A percentile compares a stretch with the other conserved stretches of the same genome.
Evolutionary conservation across 2,113 vertebrate genomes (phyloP).

Genomic region (Carettochelys insculpta): DNA sequence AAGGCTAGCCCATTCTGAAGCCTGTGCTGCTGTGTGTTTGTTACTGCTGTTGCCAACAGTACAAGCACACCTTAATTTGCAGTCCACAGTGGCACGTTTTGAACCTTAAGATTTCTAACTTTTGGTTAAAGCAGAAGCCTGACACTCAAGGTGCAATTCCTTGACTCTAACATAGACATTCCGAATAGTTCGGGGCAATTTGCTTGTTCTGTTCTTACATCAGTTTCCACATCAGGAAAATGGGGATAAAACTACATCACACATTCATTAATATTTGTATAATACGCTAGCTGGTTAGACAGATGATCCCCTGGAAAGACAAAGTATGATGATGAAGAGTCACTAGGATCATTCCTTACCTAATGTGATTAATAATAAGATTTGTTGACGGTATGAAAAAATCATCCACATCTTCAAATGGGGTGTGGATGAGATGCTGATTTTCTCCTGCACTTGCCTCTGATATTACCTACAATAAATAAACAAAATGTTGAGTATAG

Average conservation of each 20-base stretch:
- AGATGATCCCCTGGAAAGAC: background rate
- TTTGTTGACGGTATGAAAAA: conserved; percentile 97
- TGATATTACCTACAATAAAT: conserved; percentile 85
- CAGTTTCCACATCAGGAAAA: background rate
- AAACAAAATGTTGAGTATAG: background rate
- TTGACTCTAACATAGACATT: background rate
- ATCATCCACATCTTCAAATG: conserved; percentile 87
- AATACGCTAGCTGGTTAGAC: background rate
- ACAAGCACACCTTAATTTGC: background rate
- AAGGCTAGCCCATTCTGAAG: background rate
- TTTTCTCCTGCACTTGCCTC: conserved; percentile 89
- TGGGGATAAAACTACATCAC: fast-evolving
- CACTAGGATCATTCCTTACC: conserved; percentile 75
- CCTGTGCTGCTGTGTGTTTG: background rate
- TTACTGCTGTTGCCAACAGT: background rate
- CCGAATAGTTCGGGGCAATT: background rate
- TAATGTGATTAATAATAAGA: conserved; percentile 96
- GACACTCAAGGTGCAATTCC: background rate
- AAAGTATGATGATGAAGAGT: background rate
- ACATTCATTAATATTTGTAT: background rate
- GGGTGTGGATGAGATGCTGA: conserved; percentile 81
- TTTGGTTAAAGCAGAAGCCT: background rate
- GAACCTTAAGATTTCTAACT: background rate
- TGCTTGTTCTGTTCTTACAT: background rate
- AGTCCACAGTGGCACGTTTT: background rate